Percentiles rank a stretch among this genome's conserved stretches.
Conservation (phyloP, 2,888 invertebrate species). For the Drosophila limbata region DNA sequence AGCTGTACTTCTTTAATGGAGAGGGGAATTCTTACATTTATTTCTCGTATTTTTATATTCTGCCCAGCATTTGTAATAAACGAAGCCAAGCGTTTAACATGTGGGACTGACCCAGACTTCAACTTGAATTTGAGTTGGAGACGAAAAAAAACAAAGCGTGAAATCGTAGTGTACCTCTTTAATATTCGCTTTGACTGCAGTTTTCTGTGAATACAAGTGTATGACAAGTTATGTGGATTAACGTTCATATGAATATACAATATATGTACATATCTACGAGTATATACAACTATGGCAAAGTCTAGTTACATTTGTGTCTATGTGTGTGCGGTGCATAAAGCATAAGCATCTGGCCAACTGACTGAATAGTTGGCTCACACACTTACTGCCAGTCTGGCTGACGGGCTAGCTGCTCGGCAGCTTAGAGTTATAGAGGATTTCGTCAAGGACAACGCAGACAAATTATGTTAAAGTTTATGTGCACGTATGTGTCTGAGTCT, state of each 20-base stretch:
- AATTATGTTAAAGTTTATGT: constrained; percentile 62
- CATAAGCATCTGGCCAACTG: constrained; percentile 47
- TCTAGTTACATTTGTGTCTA: constrained; percentile 13
- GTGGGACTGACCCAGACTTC: constrained; percentile 32
- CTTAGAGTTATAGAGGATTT: constrained; percentile 55
- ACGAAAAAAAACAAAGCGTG: constrained; percentile 1
- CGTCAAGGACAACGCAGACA: constrained; percentile 64
- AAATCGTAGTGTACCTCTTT: constrained; percentile 39
- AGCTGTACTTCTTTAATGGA: constrained; percentile 61
- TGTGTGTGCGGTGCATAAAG: constrained; percentile 28
- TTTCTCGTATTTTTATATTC: constrained; percentile 12
- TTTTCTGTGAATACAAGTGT: constrained; percentile 21
- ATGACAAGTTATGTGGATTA: constrained; percentile 29
- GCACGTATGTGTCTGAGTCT: constrained; percentile 22
- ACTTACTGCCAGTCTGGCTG: constrained; percentile 21
- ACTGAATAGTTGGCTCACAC: constrained; percentile 19
- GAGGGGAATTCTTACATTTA: constrained; percentile 24
- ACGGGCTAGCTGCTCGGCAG: constrained; percentile 20
- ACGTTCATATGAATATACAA: not conserved
- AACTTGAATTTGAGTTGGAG: not conserved
- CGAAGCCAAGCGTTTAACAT: constrained; percentile 50
- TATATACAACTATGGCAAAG: constrained; percentile 9
- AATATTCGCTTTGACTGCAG: constrained; percentile 51
- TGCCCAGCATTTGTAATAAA: constrained; percentile 63
- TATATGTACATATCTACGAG: not conserved